A percentile compares a stretch with the other conserved stretches of the same genome.
Conservation (phyloP, 2,113 vertebrate species). For the Mola mola region DNA sequence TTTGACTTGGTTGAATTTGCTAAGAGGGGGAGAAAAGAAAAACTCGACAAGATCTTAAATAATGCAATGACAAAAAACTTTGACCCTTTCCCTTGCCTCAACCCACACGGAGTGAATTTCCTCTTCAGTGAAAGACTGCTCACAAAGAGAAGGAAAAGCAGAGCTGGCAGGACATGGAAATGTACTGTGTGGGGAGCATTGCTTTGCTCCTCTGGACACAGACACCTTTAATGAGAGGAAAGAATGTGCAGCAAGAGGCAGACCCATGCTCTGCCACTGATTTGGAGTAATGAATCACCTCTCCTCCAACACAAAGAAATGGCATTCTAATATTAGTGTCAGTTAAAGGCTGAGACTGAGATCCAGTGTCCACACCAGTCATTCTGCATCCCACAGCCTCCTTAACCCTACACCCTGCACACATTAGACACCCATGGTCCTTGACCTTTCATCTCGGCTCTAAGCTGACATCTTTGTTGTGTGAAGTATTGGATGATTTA, state of each 20-base stretch:
- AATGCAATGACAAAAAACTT: slow-evolving; percentile 69
- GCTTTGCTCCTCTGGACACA: slow-evolving; percentile 64
- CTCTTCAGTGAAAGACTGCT: slow-evolving; percentile 54
- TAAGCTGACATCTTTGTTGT: slow-evolving; percentile 36
- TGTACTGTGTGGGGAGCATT: slow-evolving; percentile 59
- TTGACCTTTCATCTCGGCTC: slow-evolving; percentile 51
- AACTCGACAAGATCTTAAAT: slow-evolving; percentile 72
- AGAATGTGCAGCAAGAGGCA: slow-evolving; percentile 61
- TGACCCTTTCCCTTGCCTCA: slow-evolving; percentile 71
- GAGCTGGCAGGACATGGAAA: slow-evolving; percentile 63
- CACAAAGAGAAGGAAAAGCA: slow-evolving; percentile 62
- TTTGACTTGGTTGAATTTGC: slow-evolving; percentile 72
- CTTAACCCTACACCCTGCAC: slow-evolving; percentile 21
- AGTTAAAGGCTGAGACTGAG: slow-evolving; percentile 41
- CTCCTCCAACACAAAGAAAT: slow-evolving; percentile 69
- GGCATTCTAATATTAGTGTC: slow-evolving; percentile 61
- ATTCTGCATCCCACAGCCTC: slow-evolving; percentile 33
- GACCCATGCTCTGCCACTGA: slow-evolving; percentile 55
- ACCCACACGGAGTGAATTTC: slow-evolving; percentile 67
- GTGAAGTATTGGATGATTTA: slow-evolving; percentile 42
- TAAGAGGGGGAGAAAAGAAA: slow-evolving; percentile 48
- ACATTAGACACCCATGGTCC: slow-evolving; percentile 45
- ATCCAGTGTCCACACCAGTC: slow-evolving; percentile 28
- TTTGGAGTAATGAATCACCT: slow-evolving; percentile 74
- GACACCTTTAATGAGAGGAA: slow-evolving; percentile 78